Conservation (phyloP, 2,113 vertebrate genomes). For the Strix uralensis region DNA sequence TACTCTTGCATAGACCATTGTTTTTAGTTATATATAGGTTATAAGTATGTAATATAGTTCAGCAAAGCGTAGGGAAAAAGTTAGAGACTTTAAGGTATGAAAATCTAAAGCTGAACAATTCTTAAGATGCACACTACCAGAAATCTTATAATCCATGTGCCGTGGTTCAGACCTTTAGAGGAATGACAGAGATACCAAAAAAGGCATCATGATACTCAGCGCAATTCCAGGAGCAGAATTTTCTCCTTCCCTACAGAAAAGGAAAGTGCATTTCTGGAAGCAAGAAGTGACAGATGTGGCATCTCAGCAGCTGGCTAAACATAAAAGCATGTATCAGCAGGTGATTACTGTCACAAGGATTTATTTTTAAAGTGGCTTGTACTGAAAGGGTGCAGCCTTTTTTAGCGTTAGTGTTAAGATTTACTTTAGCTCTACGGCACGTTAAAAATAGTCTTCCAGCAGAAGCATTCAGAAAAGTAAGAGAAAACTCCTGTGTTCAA, state of each 20-base stretch:
- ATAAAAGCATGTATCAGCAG: slow-evolving; percentile 25
- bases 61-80: neutral
- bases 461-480: neutral
- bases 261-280: slow-evolving; percentile 28
- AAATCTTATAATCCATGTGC: neutral
- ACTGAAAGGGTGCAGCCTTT: neutral
- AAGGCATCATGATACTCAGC: slow-evolving; percentile 1
- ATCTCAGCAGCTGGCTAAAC: slow-evolving; percentile 54
- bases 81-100: neutral
- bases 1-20: neutral
- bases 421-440: neutral
- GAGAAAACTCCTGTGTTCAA: neutral
- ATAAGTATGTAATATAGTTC: neutral
- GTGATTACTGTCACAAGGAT: slow-evolving; percentile 21
- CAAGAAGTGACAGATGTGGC: slow-evolving; percentile 54
- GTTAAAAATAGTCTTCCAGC: slow-evolving; percentile 26
- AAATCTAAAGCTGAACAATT: neutral
- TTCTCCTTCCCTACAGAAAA: slow-evolving; percentile 41
- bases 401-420: neutral
- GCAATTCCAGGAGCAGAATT: slow-evolving; percentile 6
- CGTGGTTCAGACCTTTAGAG: neutral
- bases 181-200: slow-evolving; percentile 55
- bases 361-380: slow-evolving; percentile 38
- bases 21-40: neutral
- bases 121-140: neutral